Evolutionary conservation across 1,140 invertebrate genomes (phyloP), one percentile per base, ranked within the genome.

Genomic region (Subanguina moxae): DNA sequence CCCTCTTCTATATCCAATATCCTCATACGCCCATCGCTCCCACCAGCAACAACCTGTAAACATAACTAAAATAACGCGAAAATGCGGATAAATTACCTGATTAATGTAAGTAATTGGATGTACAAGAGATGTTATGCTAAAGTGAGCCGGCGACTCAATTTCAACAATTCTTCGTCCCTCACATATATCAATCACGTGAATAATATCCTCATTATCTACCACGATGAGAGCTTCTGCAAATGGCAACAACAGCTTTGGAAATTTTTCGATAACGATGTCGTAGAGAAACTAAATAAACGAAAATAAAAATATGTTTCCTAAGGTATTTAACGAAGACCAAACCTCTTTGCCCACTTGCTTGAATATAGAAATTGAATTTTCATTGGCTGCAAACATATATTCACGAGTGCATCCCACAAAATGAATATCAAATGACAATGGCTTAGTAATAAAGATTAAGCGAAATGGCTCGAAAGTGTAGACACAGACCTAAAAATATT

Each of bases 1-100:
- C 72, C 74, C 11, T 25, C 76, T 21, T 75, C 62, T 21, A 78
- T 25, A 62, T 76, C 78, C 38, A 76, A 48, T 9, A 76, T 27
- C 23, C 76, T 70, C 69, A 71, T 48, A 8, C 70, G 70, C 0
- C 69, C 69, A 58, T 71, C 69, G 11, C 42, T 30, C n/a, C 52
- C 52, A n/a, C 69, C 69, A n/a, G 72, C 58, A 5, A 71, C 17
- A 57, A 71, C 62, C 69, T 74, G 27, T 11, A 74, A 71, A 71
- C 25, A 27, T 32, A 25, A 61, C 28, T 25, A 32, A 32, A 3
- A 21, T 21, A 23, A 13, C n/a, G n/a, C n/a, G n/a, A n/a, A n/a
- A n/a, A n/a, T n/a, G 32, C 32, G 3, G 3, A 38, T 3, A 38
- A 38, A 38, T 38, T 38, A 71, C 69, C 69, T 71, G 57, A 45